phyloP scores from a whole-genome alignment of 2,113 vertebrate genomes.

The Pleuronectes platessa region DNA sequence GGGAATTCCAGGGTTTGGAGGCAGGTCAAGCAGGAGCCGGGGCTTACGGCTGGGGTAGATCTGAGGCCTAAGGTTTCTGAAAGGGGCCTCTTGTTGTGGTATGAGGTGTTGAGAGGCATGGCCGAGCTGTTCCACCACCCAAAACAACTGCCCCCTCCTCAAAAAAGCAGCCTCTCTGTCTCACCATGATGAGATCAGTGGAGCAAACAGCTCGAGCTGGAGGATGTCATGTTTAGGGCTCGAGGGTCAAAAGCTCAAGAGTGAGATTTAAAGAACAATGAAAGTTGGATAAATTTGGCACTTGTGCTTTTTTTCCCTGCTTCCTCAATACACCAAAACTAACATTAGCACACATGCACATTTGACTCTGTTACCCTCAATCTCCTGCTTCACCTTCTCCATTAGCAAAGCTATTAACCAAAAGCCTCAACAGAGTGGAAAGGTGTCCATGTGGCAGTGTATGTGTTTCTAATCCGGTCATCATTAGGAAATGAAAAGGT shows the following conservation, averaged over 20 bases:
- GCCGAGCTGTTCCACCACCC: conserved; percentile 41
- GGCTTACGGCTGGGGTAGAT: conserved; percentile 38
- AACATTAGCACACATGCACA: not conserved
- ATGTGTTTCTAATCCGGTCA: conserved; percentile 50
- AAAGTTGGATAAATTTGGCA: conserved; percentile 19
- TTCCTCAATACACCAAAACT: conserved; percentile 1
- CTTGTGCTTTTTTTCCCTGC: not conserved
- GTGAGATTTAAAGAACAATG: conserved; percentile 4
- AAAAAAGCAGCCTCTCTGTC: conserved; percentile 38
- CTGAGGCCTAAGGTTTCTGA: conserved; percentile 40
- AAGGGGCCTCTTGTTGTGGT: conserved; percentile 72
- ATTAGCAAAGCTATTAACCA: conserved; percentile 5
- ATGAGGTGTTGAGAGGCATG: conserved; percentile 63
- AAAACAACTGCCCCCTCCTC: conserved; percentile 20
- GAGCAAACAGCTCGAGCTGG: conserved; percentile 47
- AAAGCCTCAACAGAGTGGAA: conserved; percentile 2
- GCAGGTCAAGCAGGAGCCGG: conserved; percentile 33
- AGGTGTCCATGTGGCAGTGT: conserved; percentile 32
- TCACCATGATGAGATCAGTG: conserved; percentile 69
- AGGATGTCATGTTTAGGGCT: conserved; percentile 68
- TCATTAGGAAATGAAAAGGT: conserved; percentile 59
- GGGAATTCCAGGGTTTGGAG: conserved; percentile 63
- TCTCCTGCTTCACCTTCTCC: not conserved
- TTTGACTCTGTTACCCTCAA: not conserved
- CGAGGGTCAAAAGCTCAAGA: conserved; percentile 53